Evolutionary conservation across 2,888 invertebrate species (phyloP), one percentile per base, ranked within the genome.

Genomic region (Pardosa pseudoannulata): DNA sequence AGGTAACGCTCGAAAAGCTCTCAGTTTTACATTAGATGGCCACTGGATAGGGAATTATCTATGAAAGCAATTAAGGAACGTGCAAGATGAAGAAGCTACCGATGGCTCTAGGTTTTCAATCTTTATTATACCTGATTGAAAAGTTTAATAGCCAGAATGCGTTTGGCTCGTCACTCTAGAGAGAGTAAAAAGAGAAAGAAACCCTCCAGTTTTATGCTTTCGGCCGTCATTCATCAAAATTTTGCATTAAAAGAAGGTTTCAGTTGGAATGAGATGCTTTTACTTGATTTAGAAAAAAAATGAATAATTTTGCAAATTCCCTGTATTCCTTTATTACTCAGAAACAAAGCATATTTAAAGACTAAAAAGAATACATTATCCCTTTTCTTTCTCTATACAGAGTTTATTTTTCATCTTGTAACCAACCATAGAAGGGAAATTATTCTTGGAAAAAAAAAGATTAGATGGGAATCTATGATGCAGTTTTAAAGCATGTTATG

Each of bases 71-170:
- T 85, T 85, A 85, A 67, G 78, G 73, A 28, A 73, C 80, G 68
- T 56, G 73, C 16, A 11, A 50, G 65, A 72, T 67, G 36, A 67
- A 67, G 74, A 56, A 41, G 28, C 56, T 62, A 28, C 71, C 23
- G 74, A 70, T 41, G 50, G 75, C 70, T 71, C 70, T 50, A 73
- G 72, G 71, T 83, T 71, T 71, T 83, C 82, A 83, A 73, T 73
- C 83, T 85, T 85, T 78, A 83, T 83, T 83, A 83, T 32, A 41
- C 31, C 78, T 73, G 56, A 73, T 67, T 85, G 83, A 73, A 82
- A 85, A 85, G 83, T 78, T 67, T 31, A 67, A 67, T 36, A 32
- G 32, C 23, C 1, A 56, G 56, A 3, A 19, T 56, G 23, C 19
- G 16, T 23, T 56, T 3, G 23, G 1, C 23, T 23, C 56, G 5